Conservation (phyloP, 2,888 invertebrate genomes). For the Rutpela maculata region DNA sequence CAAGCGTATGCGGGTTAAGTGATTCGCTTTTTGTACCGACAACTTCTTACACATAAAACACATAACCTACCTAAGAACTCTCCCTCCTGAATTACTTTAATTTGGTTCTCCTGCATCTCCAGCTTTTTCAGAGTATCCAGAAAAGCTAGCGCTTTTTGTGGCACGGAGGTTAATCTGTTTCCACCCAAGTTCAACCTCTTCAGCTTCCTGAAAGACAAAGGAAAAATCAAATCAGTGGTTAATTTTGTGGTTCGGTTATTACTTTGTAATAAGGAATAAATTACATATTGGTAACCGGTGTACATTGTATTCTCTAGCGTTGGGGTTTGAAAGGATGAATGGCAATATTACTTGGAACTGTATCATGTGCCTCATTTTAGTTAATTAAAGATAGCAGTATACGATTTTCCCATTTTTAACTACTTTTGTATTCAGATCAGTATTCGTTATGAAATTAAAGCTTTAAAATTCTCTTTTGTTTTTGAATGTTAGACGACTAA, state of each 20-base stretch:
- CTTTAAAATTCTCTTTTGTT: too few relatives aligned
- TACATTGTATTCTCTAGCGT: too few relatives aligned
- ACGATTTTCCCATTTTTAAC: too few relatives aligned
- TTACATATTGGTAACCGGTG: not conserved
- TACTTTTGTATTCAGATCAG: too few relatives aligned
- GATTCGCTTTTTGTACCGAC: not conserved
- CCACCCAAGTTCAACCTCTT: slow-evolving; percentile 91
- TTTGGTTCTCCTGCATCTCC: slow-evolving; percentile 91
- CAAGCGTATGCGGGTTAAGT: not conserved
- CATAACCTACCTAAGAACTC: slow-evolving; percentile 86
- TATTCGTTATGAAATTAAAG: too few relatives aligned
- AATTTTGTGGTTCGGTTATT: not conserved
- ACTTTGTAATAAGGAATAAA: not conserved
- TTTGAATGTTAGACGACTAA: too few relatives aligned
- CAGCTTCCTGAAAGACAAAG: slow-evolving; percentile 79
- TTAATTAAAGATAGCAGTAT: too few relatives aligned
- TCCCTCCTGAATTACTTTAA: slow-evolving; percentile 85
- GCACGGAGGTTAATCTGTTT: slow-evolving; percentile 85
- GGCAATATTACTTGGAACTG: too few relatives aligned
- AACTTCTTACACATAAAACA: not conserved
- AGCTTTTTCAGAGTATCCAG: slow-evolving; percentile 89
- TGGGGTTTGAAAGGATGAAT: too few relatives aligned
- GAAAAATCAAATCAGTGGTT: not conserved
- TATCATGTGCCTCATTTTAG: too few relatives aligned
- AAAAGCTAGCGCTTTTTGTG: slow-evolving; percentile 87